Base-by-base conservation (phyloP, 2,797 vertebrate genomes). In the Neosalanx taihuensis region DNA sequence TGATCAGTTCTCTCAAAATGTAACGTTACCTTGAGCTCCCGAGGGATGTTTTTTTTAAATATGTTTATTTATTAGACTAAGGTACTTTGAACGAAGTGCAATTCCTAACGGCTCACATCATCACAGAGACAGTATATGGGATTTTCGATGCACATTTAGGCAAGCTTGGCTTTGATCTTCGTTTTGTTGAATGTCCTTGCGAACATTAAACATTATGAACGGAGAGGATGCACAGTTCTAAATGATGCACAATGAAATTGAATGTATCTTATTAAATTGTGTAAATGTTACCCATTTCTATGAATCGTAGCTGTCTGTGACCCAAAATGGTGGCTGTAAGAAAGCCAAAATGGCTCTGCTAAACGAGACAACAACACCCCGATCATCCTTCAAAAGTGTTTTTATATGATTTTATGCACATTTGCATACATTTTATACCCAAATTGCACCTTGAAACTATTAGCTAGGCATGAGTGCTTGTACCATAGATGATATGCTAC, bases 191-290 rank as follows among this genome's bases (percentile, higher is more conserved):
- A 87, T 84, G 77, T 68, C 71, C 3, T 46, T 46, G 13, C 41
- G 41, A 46, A 46, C 41, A 46, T 46, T 46, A 46, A 46, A 82
- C 79, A 83, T 83, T 84, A 84, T 79, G 80, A 86, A 84, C 81
- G 82, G 87, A 87, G 83, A 90, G 89, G 76, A 83, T 85, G 84
- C 81, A 81, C 82, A 84, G 76, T 74, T 85, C 75, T 83, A 92
- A 87, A 92, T 86, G 87, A 91, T 92, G 92, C 92, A 94, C 92
- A 93, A 85, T 90, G 89, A 91, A 92, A 91, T 85, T 93, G 92
- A 94, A 94, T 94, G 93, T 93, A 93, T 92, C 90, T 92, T 87
- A 91, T 92, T 93, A 92, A 93, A 92, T 77, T 80, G 80, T 87
- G 89, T 89, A 85, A 80, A 84, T 86, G 83, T 84, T 83, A 82